Evolutionary conservation across 2,797 vertebrate genomes (phyloP).

Genomic region (Centropyge bicolor): DNA sequence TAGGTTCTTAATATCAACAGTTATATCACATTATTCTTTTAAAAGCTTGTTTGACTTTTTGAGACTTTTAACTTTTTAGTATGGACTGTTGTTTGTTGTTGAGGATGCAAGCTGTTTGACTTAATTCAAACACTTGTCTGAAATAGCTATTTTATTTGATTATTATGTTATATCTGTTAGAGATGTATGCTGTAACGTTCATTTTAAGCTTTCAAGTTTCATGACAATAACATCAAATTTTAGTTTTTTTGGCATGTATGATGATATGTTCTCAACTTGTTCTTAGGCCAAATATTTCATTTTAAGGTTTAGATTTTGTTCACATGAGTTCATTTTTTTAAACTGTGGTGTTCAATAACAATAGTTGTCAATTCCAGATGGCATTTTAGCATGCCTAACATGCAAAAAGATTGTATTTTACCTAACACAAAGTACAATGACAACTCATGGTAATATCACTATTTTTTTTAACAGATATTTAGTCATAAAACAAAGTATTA

Average conservation of each 20-base stretch:
- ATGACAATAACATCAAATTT: neutral
- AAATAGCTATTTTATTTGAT: neutral
- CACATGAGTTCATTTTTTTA: neutral
- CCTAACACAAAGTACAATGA: too few species aligned
- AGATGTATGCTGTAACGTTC: neutral
- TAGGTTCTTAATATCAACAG: neutral
- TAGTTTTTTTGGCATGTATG: neutral
- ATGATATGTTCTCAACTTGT: neutral
- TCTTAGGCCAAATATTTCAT: neutral
- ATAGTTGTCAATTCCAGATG: too few species aligned
- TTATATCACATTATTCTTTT: neutral
- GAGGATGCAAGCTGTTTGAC: neutral
- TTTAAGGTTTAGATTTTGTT: neutral
- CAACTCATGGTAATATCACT: too few species aligned
- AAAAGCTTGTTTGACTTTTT: neutral
- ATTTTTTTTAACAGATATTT: too few species aligned
- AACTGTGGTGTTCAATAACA: too few species aligned
- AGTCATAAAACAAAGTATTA: too few species aligned
- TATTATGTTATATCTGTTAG: neutral
- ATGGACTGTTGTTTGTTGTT: neutral
- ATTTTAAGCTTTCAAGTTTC: neutral
- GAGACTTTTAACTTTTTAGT: neutral
- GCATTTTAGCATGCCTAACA: too few species aligned
- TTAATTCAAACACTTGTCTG: neutral
- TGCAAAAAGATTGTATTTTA: too few species aligned